Percentiles rank a stretch among this genome's conserved stretches.
Conservation (phyloP, 2,888 invertebrate genomes). For the Ecliptopera silaceata region DNA sequence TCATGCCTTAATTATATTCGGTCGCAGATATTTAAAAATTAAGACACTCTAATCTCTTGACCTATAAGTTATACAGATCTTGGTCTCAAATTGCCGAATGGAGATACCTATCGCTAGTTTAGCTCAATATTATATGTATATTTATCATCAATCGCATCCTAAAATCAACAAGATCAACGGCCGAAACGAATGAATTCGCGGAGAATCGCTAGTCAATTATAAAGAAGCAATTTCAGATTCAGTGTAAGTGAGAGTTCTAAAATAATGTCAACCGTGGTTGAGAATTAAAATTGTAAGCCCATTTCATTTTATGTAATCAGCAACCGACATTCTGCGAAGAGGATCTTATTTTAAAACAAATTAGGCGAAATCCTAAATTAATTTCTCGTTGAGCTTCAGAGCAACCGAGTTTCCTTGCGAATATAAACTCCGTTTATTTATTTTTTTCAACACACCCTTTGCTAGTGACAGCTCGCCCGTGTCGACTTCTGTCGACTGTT, state of each 20-base stretch:
- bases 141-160: too few species aligned
- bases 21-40: slow-evolving; percentile 26
- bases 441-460: neutral
- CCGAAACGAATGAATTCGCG: too few species aligned
- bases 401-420: too few species aligned
- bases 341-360: neutral
- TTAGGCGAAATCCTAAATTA: neutral
- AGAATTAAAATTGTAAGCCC: too few species aligned
- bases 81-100: slow-evolving; percentile 16
- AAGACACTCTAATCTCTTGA: slow-evolving; percentile 12
- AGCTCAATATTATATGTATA: too few species aligned
- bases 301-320: neutral
- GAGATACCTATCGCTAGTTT: neutral
- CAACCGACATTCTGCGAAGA: neutral
- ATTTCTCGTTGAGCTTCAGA: too few species aligned
- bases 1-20: slow-evolving; percentile 29
- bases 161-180: too few species aligned
- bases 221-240: too few species aligned
- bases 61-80: slow-evolving; percentile 22
- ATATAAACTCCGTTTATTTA: too few species aligned
- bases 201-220: too few species aligned
- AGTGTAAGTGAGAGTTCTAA: too few species aligned
- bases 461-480: neutral
- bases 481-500: neutral
- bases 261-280: too few species aligned